phyloP scores from a whole-genome alignment of 2,888 invertebrate species.

The Nesidiocoris tenuis region DNA sequence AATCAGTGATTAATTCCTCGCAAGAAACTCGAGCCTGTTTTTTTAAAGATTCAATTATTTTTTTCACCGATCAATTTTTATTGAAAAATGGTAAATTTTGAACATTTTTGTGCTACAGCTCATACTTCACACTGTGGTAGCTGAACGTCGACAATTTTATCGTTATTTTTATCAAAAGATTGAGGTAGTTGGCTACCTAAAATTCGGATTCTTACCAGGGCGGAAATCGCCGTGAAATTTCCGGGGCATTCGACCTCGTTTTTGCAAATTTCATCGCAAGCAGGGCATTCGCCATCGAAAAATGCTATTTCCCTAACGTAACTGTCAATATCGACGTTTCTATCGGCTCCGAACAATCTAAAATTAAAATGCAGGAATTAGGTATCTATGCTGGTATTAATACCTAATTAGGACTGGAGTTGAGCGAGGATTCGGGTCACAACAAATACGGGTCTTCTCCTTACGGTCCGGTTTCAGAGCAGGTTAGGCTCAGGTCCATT shows the following conservation, averaged over 20 bases:
- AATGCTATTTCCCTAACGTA: constrained; percentile 62
- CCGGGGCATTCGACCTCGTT: constrained; percentile 51
- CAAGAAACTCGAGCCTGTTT: constrained; percentile 55
- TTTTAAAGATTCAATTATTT: background rate
- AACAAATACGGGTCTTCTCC: too few relatives aligned
- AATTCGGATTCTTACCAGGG: constrained; percentile 28
- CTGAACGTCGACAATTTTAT: too few relatives aligned
- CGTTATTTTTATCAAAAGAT: background rate
- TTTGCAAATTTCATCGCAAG: constrained; percentile 58
- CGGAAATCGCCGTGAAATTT: constrained; percentile 48
- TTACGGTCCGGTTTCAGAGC: too few relatives aligned
- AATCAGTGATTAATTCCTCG: constrained; percentile 49
- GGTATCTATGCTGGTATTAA: too few relatives aligned
- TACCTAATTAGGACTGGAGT: too few relatives aligned
- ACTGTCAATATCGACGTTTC: constrained; percentile 57
- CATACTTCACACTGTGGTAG: too few relatives aligned
- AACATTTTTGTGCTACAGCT: too few relatives aligned
- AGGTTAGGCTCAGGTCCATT: too few relatives aligned
- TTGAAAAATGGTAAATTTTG: too few relatives aligned
- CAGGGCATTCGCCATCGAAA: constrained; percentile 61
- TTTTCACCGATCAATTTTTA: background rate
- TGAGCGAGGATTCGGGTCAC: too few relatives aligned
- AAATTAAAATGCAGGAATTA: background rate
- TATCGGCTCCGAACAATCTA: constrained; percentile 51
- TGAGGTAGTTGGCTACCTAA: background rate